Percentiles rank a stretch among this genome's conserved stretches.
These are phyloP conservation scores for Entomobrya proxima DNA, from an alignment of 2,888 invertebrate genomes.

Conservation along the genomic window DNA sequence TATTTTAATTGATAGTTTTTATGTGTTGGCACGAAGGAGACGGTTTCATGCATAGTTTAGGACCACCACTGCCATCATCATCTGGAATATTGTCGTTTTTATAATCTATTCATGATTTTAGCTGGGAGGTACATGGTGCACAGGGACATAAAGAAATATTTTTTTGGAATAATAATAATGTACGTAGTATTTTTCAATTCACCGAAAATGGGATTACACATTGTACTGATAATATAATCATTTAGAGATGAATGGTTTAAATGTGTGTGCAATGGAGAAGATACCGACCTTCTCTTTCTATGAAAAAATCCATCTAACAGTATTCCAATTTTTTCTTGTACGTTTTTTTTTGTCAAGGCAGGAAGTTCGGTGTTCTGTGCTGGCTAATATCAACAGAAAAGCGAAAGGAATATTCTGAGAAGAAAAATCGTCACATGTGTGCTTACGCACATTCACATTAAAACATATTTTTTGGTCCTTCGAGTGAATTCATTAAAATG, in stretches of 20 bases:
- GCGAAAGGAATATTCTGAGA: not conserved
- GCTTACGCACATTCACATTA: not conserved
- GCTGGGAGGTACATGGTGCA: not conserved
- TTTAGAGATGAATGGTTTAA: not conserved
- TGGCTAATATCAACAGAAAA: conserved; percentile 49
- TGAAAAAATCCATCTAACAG: not conserved
- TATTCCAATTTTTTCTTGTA: not conserved
- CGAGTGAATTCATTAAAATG: conserved; percentile 64
- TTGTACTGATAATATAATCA: conserved; percentile 31
- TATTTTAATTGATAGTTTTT: too few relatives aligned
- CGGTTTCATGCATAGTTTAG: not conserved
- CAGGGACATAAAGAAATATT: not conserved
- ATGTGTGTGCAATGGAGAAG: not conserved
- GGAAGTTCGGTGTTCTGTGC: conserved; percentile 64
- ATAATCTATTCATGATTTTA: not conserved
- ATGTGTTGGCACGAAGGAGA: too few relatives aligned
- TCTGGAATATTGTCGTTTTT: not conserved
- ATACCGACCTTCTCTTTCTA: conserved; percentile 46
- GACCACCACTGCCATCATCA: conserved; percentile 35
- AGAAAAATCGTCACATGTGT: conserved; percentile 48
- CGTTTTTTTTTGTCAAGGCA: conserved; percentile 50
- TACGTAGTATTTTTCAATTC: not conserved
- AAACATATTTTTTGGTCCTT: not conserved
- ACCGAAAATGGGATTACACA: conserved; percentile 54
- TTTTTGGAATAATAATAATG: not conserved